Percentiles rank a stretch among this genome's conserved stretches.
Evolutionary conservation across 2,888 invertebrate genomes (phyloP).

Genomic region (Rhodophaea formosa): DNA sequence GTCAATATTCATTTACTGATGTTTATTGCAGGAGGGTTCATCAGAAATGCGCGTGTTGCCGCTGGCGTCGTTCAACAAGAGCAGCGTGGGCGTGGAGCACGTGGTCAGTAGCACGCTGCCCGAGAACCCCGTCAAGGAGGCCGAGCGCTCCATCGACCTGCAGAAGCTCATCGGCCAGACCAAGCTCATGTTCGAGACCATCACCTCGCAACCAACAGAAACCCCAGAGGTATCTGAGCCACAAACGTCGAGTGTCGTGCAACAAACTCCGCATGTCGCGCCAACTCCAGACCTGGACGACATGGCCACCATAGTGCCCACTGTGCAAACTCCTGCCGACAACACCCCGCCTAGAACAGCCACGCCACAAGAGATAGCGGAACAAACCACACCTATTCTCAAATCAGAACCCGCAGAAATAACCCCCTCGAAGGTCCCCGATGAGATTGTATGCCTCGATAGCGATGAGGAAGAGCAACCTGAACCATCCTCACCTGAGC

Average conservation of each 20-base stretch:
- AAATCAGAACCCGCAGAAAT: slow-evolving; percentile 42
- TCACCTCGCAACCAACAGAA: slow-evolving; percentile 10
- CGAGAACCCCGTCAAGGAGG: slow-evolving; percentile 62
- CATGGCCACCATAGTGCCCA: slow-evolving; percentile 8
- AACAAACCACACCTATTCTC: slow-evolving; percentile 31
- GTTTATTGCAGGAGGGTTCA: slow-evolving; percentile 53
- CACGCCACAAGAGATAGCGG: slow-evolving; percentile 17
- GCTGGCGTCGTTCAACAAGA: slow-evolving; percentile 57
- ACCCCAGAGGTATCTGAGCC: background rate
- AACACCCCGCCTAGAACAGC: slow-evolving; percentile 20
- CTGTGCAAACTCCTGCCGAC: background rate
- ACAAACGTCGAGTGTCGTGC: too few relatives aligned
- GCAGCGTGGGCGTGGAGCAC: slow-evolving; percentile 32
- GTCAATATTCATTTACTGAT: slow-evolving; percentile 4
- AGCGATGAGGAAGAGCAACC: slow-evolving; percentile 59
- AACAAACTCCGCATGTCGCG: background rate
- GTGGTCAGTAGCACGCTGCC: background rate
- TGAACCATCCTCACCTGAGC: background rate
- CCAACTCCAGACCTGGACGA: background rate
- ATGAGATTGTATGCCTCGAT: slow-evolving; percentile 54
- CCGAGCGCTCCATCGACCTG: slow-evolving; percentile 64
- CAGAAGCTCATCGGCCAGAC: slow-evolving; percentile 62
- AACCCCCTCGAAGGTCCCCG: slow-evolving; percentile 21
- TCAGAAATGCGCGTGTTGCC: slow-evolving; percentile 57
- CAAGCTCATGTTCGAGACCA: slow-evolving; percentile 36